phyloP scores from a whole-genome alignment of 2,888 invertebrate genomes.

The Dicyrtoma fusca region DNA sequence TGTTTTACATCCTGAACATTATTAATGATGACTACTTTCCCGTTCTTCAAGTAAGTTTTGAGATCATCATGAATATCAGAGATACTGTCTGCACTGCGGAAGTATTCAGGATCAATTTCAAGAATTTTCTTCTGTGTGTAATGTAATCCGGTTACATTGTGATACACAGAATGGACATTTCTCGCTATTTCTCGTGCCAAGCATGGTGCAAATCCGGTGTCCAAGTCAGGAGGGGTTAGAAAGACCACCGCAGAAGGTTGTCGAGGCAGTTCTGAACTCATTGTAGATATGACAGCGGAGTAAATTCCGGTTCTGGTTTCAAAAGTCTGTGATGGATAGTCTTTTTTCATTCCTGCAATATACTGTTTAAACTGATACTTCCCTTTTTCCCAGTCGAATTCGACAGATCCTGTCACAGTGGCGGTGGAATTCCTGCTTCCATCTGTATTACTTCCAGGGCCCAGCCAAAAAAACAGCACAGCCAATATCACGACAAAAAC shows the following conservation, averaged over 20 bases:
- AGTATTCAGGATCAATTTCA: slow-evolving; percentile 29
- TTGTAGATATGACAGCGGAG: slow-evolving; percentile 43
- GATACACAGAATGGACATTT: slow-evolving; percentile 27
- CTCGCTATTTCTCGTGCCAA: slow-evolving; percentile 38
- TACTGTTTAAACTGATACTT: slow-evolving; percentile 13
- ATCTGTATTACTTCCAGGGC: too few species aligned
- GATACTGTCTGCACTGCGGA: slow-evolving; percentile 29
- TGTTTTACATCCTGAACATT: slow-evolving; percentile 43
- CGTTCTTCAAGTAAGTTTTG: slow-evolving; percentile 43
- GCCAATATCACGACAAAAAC: too few species aligned
- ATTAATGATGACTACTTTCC: slow-evolving; percentile 43
- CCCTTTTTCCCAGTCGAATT: slow-evolving; percentile 24
- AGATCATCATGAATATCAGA: slow-evolving; percentile 44
- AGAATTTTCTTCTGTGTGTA: not conserved
- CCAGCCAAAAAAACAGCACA: too few species aligned
- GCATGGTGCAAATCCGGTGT: slow-evolving; percentile 43
- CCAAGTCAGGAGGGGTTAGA: slow-evolving; percentile 41
- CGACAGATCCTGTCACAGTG: not conserved
- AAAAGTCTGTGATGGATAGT: slow-evolving; percentile 42
- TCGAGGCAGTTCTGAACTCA: slow-evolving; percentile 40
- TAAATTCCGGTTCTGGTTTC: slow-evolving; percentile 48
- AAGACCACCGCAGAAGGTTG: slow-evolving; percentile 49
- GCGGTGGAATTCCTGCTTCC: too few species aligned
- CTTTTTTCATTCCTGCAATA: slow-evolving; percentile 8
- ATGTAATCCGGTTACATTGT: slow-evolving; percentile 39